Percentiles rank a stretch among this genome's conserved stretches.
These are phyloP conservation scores for Ladona fulva DNA, from an alignment of 1,140 invertebrate species.

Conservation along the genomic window DNA sequence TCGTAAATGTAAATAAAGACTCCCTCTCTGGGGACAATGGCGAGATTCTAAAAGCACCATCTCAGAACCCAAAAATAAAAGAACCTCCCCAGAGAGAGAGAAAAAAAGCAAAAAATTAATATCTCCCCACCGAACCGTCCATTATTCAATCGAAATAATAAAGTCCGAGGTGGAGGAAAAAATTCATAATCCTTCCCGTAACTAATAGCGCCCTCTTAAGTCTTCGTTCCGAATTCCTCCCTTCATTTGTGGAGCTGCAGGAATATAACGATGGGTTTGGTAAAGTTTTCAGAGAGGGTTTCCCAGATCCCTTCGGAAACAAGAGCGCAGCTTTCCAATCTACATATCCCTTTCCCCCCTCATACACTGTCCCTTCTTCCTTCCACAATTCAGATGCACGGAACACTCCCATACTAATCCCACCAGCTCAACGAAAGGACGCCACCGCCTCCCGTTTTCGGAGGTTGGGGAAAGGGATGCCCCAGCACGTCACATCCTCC, in stretches of 20 bases:
- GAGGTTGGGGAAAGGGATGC: no score
- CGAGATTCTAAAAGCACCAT: no score
- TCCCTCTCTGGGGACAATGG: no score
- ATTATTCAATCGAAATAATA: no score
- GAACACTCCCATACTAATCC: neutral
- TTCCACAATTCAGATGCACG: neutral
- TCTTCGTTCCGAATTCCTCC: neutral
- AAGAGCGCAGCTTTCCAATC: neutral
- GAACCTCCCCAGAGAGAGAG: no score
- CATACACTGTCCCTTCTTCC: neutral
- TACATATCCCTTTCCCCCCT: neutral
- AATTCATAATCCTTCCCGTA: no score
- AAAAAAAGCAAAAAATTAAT: no score
- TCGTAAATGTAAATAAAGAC: no score
- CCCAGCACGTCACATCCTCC: neutral
- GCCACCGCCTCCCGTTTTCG: neutral
- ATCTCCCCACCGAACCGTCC: no score
- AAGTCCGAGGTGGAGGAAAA: no score
- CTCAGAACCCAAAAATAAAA: no score
- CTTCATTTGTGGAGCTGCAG: neutral
- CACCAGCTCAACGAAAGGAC: neutral
- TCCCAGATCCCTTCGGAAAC: neutral
- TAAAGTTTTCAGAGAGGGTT: conserved; percentile 6
- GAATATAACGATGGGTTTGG: neutral
- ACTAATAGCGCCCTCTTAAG: neutral